These are phyloP conservation scores for Actinia equina DNA, from an alignment of 64 coral and sea anemone species.

Conservation along the genomic window DNA sequence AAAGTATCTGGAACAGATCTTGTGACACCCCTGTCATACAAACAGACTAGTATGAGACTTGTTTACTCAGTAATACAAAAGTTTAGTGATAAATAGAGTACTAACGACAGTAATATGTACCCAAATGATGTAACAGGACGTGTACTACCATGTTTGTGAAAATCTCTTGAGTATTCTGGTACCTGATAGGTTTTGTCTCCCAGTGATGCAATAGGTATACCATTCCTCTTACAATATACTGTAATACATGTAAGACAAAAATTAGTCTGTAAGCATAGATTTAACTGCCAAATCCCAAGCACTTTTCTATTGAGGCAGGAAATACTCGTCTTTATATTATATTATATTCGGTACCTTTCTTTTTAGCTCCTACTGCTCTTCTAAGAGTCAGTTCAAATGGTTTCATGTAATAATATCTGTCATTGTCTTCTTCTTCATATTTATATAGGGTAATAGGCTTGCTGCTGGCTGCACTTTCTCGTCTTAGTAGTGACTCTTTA, in stretches of 20 bases:
- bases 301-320: no score
- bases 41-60: background rate
- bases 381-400: constrained; percentile 68
- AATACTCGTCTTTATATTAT: no score
- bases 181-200: constrained; percentile 95
- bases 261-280: background rate
- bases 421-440: constrained; percentile 40
- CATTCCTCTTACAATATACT: constrained; percentile 75
- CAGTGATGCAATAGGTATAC: constrained; percentile 31
- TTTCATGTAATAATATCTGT: constrained; percentile 47
- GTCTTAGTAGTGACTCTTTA: constrained; percentile 10
- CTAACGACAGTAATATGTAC: constrained; percentile 36
- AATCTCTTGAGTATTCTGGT: constrained; percentile 78
- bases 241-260: background rate
- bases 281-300: no score
- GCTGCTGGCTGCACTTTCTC: background rate
- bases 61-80: background rate
- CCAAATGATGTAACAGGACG: constrained; percentile 75
- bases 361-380: constrained; percentile 84
- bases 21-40: constrained; percentile 41
- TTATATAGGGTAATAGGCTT: background rate
- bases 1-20: constrained; percentile 90
- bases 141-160: constrained; percentile 90
- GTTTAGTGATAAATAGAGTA: background rate
- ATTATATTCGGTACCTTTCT: constrained; percentile 28